A percentile compares a stretch with the other conserved stretches of the same genome.
Conservation (phyloP, 2,113 vertebrate genomes). For the Takifugu flavidus region DNA sequence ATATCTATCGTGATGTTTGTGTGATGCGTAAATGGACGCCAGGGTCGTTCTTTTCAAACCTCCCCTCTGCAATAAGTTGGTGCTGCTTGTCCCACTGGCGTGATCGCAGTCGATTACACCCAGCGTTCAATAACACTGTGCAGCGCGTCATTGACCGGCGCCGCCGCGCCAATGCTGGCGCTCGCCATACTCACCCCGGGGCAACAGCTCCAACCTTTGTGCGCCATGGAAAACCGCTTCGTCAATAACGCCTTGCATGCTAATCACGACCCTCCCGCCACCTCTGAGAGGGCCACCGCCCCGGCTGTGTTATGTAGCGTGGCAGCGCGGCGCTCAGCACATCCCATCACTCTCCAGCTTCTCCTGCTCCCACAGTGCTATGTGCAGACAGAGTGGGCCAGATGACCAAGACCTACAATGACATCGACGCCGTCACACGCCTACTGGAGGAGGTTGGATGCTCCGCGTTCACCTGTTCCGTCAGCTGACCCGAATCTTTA, state of each 20-base stretch:
- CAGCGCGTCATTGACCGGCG: slow-evolving; percentile 30
- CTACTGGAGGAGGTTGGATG: slow-evolving; percentile 91
- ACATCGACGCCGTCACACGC: slow-evolving; percentile 97
- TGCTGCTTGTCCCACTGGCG: not conserved
- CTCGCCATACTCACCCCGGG: slow-evolving; percentile 11
- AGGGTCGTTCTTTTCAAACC: too few species aligned
- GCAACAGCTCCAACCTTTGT: slow-evolving; percentile 8
- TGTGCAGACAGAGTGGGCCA: slow-evolving; percentile 99
- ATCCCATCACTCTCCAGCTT: not conserved
- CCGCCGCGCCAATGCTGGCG: slow-evolving; percentile 17
- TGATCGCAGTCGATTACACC: slow-evolving; percentile 11
- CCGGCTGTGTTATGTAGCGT: slow-evolving; percentile 28
- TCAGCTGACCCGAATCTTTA: not conserved
- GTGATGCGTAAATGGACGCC: too few species aligned
- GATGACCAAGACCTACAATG: slow-evolving; percentile 99
- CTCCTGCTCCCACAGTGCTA: slow-evolving; percentile 78
- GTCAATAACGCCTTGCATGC: slow-evolving; percentile 2
- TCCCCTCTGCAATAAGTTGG: too few species aligned
- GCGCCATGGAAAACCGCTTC: slow-evolving; percentile 41
- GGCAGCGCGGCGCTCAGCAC: not conserved
- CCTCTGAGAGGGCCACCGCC: not conserved
- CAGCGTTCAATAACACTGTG: slow-evolving; percentile 17
- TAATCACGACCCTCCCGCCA: not conserved
- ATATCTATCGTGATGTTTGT: too few species aligned
- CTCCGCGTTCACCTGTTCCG: not conserved